phyloP scores from a whole-genome alignment of 2,113 vertebrate genomes.

The Ammodytes marinus region DNA sequence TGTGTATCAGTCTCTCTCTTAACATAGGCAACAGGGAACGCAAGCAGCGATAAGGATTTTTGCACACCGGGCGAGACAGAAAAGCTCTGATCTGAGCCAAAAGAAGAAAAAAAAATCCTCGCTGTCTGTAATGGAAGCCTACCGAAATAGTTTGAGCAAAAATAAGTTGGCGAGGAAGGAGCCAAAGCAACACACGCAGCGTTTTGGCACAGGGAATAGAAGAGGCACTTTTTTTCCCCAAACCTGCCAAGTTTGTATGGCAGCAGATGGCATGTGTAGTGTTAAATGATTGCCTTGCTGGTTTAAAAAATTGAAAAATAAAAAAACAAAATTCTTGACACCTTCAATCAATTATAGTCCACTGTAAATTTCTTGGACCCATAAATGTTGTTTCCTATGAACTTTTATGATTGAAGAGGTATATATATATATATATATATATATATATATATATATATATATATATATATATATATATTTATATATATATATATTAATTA shows the following conservation, averaged over 20 bases:
- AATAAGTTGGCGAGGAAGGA: slow-evolving; percentile 66
- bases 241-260: slow-evolving; percentile 72
- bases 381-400: no score
- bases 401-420: no score
- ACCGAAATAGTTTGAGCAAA: slow-evolving; percentile 63
- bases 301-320: slow-evolving; percentile 33
- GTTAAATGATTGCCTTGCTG: slow-evolving; percentile 55
- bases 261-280: slow-evolving; percentile 76
- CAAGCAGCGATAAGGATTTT: slow-evolving; percentile 18
- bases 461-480: no score
- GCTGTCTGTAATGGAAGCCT: slow-evolving; percentile 44
- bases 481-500: no score
- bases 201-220: slow-evolving; percentile 50
- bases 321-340: slow-evolving; percentile 51
- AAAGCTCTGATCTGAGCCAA: slow-evolving; percentile 54
- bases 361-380: no score
- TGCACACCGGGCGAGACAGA: slow-evolving; percentile 30
- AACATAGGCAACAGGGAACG: slow-evolving; percentile 41
- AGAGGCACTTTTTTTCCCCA: slow-evolving; percentile 20
- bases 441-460: no score
- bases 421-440: no score
- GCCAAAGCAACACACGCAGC: slow-evolving; percentile 64
- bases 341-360: slow-evolving; percentile 43
- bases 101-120: neutral
- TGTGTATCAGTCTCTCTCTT: slow-evolving; percentile 30